Conservation (phyloP, 2,113 vertebrate genomes). For the Argyrosomus japonicus region DNA sequence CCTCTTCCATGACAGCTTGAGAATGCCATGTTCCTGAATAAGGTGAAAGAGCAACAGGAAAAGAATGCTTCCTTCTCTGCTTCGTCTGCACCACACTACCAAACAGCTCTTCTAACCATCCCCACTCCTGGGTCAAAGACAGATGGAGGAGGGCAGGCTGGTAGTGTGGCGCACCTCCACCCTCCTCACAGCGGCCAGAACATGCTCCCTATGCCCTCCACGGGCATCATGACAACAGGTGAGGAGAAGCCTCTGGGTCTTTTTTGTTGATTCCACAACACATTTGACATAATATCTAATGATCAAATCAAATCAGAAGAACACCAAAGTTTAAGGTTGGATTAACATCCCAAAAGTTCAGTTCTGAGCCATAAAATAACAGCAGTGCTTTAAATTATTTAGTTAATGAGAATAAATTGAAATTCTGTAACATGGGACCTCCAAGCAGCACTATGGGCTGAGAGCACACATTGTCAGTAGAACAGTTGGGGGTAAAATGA, state of each 20-base stretch:
- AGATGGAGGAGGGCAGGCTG: slow-evolving; percentile 86
- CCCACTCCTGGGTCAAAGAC: slow-evolving; percentile 90
- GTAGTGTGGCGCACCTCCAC: slow-evolving; percentile 87
- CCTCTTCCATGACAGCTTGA: slow-evolving; percentile 86
- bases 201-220: slow-evolving; percentile 94
- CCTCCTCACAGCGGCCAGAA: slow-evolving; percentile 93
- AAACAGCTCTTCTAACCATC: slow-evolving; percentile 93
- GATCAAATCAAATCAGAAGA: slow-evolving; percentile 9
- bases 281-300: not conserved
- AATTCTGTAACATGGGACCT: not conserved
- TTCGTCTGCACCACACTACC: slow-evolving; percentile 89
- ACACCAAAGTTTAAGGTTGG: not conserved
- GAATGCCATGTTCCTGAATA: slow-evolving; percentile 98
- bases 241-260: slow-evolving; percentile 23
- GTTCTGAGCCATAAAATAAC: slow-evolving; percentile 13
- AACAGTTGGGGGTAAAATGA: slow-evolving; percentile 9
- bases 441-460: not conserved
- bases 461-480: slow-evolving; percentile 26
- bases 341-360: not conserved
- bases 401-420: slow-evolving; percentile 11
- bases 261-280: not conserved
- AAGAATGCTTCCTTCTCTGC: slow-evolving; percentile 89
- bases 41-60: slow-evolving; percentile 97
- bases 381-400: slow-evolving; percentile 27
- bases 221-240: slow-evolving; percentile 98